Conservation (phyloP, 2,888 invertebrate species). For the Clunio marinus region DNA sequence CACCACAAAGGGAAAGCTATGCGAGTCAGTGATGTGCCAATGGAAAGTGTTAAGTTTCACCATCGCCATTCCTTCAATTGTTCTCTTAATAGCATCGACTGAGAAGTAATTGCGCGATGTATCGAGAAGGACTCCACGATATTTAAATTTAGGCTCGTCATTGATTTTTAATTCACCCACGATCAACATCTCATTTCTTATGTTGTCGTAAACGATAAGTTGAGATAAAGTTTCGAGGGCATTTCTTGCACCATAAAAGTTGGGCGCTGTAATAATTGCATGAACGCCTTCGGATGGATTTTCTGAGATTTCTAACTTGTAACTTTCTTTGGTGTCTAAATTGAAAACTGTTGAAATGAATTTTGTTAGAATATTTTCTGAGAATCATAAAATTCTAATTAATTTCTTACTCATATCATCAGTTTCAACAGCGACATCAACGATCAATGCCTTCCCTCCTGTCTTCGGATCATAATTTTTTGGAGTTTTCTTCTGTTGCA, state of each 20-base stretch:
- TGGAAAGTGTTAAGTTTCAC: constrained; percentile 91
- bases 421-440: constrained; percentile 48
- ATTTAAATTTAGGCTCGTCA: constrained; percentile 80
- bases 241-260: constrained; percentile 61
- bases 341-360: constrained; percentile 46
- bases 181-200: constrained; percentile 54
- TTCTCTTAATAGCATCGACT: constrained; percentile 65
- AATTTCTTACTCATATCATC: constrained; percentile 40
- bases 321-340: constrained; percentile 57
- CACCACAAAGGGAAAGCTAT: constrained; percentile 86
- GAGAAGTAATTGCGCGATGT: constrained; percentile 83
- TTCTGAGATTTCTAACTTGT: constrained; percentile 48
- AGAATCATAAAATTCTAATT: constrained; percentile 40
- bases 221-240: constrained; percentile 57
- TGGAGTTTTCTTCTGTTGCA: constrained; percentile 46
- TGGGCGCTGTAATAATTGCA: constrained; percentile 54
- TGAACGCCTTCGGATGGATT: constrained; percentile 49
- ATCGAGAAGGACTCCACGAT: constrained; percentile 85
- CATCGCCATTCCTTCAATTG: constrained; percentile 81
- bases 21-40: constrained; percentile 91
- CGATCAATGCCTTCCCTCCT: constrained; percentile 51
- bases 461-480: constrained; percentile 44
- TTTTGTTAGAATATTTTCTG: constrained; percentile 42
- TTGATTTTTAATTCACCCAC: constrained; percentile 59
- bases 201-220: constrained; percentile 50